phyloP scores from a whole-genome alignment of 2,888 invertebrate genomes.

The Caenorhabditis angaria region DNA sequence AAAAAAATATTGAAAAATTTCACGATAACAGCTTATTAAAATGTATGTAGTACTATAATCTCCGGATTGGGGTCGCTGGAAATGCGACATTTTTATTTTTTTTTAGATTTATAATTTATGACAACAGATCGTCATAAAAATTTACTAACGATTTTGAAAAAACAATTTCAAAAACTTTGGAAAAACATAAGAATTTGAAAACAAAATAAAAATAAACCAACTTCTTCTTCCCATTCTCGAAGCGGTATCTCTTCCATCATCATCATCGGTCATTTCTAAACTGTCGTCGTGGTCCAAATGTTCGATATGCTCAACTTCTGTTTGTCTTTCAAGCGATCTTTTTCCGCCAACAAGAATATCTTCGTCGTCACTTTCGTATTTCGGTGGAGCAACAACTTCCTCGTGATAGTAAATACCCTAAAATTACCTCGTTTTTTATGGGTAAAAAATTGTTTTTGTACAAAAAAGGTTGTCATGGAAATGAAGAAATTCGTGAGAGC shows the following conservation, averaged over 20 bases:
- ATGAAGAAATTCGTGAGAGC: conserved; percentile 3
- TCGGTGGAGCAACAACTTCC: conserved; percentile 26
- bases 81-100: too few relatives aligned
- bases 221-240: conserved; percentile 33
- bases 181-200: not conserved
- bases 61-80: not conserved
- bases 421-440: conserved; percentile 6
- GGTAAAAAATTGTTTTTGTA: not conserved
- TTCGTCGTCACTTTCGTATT: conserved; percentile 42
- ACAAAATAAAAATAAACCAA: not conserved
- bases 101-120: too few relatives aligned
- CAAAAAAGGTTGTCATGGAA: conserved; percentile 7
- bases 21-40: too few relatives aligned
- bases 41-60: not conserved
- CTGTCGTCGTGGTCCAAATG: too few relatives aligned
- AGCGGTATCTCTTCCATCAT: not conserved
- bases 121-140: too few relatives aligned
- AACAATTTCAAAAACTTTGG: not conserved
- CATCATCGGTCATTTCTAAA: not conserved
- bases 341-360: conserved; percentile 12
- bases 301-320: conserved; percentile 12
- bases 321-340: not conserved
- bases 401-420: conserved; percentile 33
- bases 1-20: too few relatives aligned
- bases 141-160: too few relatives aligned